Percentiles rank a stretch among this genome's conserved stretches.
Evolutionary conservation across 2,888 invertebrate species (phyloP).

Genomic region (Polietes domitor): DNA sequence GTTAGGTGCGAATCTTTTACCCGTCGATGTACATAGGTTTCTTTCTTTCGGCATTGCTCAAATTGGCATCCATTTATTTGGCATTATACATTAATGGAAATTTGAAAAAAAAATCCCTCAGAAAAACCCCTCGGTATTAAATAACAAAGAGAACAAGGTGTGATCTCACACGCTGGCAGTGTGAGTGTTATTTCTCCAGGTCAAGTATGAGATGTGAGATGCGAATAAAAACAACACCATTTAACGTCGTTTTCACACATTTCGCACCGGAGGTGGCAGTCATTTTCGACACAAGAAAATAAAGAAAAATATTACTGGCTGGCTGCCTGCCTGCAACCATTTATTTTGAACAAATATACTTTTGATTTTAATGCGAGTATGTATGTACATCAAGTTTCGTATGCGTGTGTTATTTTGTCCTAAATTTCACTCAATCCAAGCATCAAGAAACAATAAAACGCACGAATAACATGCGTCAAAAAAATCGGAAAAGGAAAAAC

Average conservation of each 20-base stretch:
- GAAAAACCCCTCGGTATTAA: neutral
- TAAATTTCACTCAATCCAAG: constrained; percentile 10
- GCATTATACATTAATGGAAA: neutral
- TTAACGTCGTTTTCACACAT: neutral
- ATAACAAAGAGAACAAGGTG: neutral
- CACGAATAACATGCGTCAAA: constrained; percentile 46
- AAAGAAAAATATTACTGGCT: constrained; percentile 6
- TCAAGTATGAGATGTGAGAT: constrained; percentile 19
- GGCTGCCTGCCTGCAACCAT: neutral
- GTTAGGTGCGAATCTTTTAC: no score
- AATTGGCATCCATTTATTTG: neutral
- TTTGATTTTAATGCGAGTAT: neutral
- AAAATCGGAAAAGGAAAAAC: constrained; percentile 5
- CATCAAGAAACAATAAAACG: constrained; percentile 41
- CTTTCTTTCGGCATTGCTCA: neutral
- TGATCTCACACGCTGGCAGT: constrained; percentile 9
- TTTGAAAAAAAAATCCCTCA: neutral
- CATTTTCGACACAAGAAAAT: neutral
- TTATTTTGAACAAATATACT: neutral
- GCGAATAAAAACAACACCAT: constrained; percentile 16
- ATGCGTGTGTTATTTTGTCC: constrained; percentile 49
- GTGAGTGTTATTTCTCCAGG: constrained; percentile 15
- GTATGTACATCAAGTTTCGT: neutral
- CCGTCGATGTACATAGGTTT: no score
- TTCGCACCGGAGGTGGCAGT: constrained; percentile 2